Evolutionary conservation across 2,888 invertebrate species (phyloP).

Genomic region (Dryocosmus kuriphilus): DNA sequence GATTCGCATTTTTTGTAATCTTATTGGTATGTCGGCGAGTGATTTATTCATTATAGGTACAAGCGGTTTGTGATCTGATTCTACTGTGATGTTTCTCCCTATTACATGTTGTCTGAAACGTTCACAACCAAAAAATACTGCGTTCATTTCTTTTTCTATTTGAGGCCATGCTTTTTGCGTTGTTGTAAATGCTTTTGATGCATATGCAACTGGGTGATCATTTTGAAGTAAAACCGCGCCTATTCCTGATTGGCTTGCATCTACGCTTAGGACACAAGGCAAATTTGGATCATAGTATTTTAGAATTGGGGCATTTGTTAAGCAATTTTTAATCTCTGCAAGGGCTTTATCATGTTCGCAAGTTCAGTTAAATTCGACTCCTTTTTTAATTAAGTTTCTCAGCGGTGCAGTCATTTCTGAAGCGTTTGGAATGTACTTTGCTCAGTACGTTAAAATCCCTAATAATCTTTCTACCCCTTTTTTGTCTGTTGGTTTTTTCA

Average conservation of each 20-base stretch:
- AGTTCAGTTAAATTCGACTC: no score
- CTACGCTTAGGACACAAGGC: constrained; percentile 53
- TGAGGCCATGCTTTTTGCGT: constrained; percentile 53
- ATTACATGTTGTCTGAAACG: constrained; percentile 55
- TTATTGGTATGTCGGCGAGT: constrained; percentile 43
- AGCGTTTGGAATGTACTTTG: no score
- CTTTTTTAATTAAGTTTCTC: no score
- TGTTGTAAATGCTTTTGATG: constrained; percentile 46
- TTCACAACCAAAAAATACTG: constrained; percentile 55
- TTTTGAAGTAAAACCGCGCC: constrained; percentile 68
- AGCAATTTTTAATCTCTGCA: no score
- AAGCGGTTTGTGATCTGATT: constrained; percentile 55
- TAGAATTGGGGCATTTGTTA: no score
- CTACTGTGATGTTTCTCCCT: constrained; percentile 52
- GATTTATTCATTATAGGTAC: constrained; percentile 51
- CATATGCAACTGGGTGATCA: constrained; percentile 66
- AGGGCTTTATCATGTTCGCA: no score
- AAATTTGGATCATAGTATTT: no score
- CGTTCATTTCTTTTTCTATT: constrained; percentile 56
- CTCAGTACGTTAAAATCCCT: no score
- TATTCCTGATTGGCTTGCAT: constrained; percentile 58
- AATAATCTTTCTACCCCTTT: no score
- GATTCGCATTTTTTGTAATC: constrained; percentile 50
- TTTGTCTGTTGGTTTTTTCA: constrained; percentile 51
- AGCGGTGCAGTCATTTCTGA: no score